A percentile compares a stretch with the other conserved stretches of the same genome.
phyloP scores from a whole-genome alignment of 2,888 invertebrate species.

The Dioctria linearis region DNA sequence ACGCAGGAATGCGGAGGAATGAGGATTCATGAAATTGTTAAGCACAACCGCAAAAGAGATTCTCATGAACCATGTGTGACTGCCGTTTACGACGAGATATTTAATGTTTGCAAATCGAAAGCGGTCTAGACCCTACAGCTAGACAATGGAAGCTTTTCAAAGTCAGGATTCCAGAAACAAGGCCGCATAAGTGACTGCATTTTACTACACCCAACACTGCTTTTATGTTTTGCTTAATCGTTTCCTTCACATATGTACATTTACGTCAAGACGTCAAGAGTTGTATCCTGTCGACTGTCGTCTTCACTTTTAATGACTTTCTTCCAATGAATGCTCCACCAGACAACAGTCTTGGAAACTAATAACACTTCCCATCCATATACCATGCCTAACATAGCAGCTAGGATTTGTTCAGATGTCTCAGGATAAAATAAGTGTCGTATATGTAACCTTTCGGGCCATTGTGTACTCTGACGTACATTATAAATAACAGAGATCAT shows the following conservation, averaged over 20 bases:
- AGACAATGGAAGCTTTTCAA: slow-evolving; percentile 27
- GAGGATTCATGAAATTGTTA: too few species aligned
- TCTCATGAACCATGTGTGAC: too few species aligned
- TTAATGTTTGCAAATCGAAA: slow-evolving; percentile 15
- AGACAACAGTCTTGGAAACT: slow-evolving; percentile 39
- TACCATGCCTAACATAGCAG: not conserved
- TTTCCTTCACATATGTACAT: slow-evolving; percentile 5
- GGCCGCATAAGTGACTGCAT: slow-evolving; percentile 44
- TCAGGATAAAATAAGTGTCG: slow-evolving; percentile 20
- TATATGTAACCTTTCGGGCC: not conserved
- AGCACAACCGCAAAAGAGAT: too few species aligned
- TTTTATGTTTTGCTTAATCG: slow-evolving; percentile 41
- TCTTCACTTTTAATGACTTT: slow-evolving; percentile 30
- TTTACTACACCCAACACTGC: not conserved
- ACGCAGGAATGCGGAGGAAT: too few species aligned
- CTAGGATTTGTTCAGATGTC: not conserved
- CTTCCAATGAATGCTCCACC: slow-evolving; percentile 29
- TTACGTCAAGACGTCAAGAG: not conserved
- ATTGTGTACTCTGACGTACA: slow-evolving; percentile 1
- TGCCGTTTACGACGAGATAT: not conserved
- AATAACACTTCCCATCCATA: slow-evolving; percentile 27
- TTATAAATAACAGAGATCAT: slow-evolving; percentile 10
- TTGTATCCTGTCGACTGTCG: slow-evolving; percentile 12
- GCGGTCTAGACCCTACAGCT: not conserved
- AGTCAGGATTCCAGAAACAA: slow-evolving; percentile 39